Evolutionary conservation across 2,888 invertebrate genomes (phyloP).

Genomic region (Rhagonycha lutea): DNA sequence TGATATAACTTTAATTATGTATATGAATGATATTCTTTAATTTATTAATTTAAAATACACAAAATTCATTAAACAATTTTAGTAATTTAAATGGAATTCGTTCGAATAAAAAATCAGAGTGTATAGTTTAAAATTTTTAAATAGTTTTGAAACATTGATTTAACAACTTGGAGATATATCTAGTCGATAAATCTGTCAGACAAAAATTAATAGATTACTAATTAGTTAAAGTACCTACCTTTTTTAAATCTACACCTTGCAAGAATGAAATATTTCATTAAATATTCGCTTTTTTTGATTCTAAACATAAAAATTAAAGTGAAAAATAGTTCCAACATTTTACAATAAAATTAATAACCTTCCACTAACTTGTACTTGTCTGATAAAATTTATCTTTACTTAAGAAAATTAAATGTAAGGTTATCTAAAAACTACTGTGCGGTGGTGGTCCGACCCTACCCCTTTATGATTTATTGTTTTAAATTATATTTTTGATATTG

Average conservation of each 20-base stretch:
- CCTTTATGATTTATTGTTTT: constrained; percentile 21
- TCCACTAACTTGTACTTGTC: not conserved
- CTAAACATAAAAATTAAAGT: not conserved
- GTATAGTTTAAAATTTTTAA: not conserved
- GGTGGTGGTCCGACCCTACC: constrained; percentile 23
- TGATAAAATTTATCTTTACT: constrained; percentile 18
- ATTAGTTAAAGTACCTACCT: not conserved
- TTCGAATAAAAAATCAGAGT: not conserved
- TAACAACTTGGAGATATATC: not conserved
- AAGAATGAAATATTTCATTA: not conserved
- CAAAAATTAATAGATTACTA: not conserved
- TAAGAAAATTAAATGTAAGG: constrained; percentile 20
- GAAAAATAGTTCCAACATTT: not conserved
- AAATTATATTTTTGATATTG: constrained; percentile 15
- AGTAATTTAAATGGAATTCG: not conserved
- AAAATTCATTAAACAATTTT: not conserved
- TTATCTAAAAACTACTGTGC: constrained; percentile 14
- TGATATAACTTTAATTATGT: not conserved
- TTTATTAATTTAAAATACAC: not conserved
- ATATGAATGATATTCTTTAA: not conserved
- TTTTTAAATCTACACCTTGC: not conserved
- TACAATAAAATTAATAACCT: not conserved
- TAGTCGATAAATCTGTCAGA: not conserved
- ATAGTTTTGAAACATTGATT: not conserved
- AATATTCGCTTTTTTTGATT: not conserved